phyloP scores from a whole-genome alignment of 37 sponge, comb jelly and placozoan species.

The Hormiphora californensis region DNA sequence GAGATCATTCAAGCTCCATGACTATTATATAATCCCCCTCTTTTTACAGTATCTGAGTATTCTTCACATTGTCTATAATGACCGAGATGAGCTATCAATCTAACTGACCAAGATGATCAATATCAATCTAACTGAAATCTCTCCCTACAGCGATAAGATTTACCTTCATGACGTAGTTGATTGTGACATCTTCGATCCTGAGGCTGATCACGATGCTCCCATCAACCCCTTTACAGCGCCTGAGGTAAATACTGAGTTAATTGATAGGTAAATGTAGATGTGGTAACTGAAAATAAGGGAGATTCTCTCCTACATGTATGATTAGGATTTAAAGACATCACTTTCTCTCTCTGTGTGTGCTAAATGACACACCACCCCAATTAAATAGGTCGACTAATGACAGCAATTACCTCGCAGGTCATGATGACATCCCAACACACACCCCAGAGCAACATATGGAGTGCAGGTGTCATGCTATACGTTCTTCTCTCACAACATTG shows the following conservation, averaged over 20 bases:
- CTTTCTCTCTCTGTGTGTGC: too few relatives aligned
- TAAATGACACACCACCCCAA: neutral
- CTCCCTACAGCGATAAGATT: neutral
- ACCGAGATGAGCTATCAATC: neutral
- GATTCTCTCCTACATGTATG: too few relatives aligned
- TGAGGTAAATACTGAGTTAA: slow-evolving; percentile 16
- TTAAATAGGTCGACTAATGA: too few relatives aligned
- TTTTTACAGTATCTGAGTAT: too few relatives aligned
- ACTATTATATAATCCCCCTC: too few relatives aligned
- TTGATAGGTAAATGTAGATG: neutral
- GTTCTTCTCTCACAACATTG: slow-evolving; percentile 6
- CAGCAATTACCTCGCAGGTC: too few relatives aligned
- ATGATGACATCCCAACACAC: slow-evolving; percentile 15
- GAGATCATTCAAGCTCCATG: too few relatives aligned
- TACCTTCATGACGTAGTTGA: neutral
- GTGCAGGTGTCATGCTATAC: neutral
- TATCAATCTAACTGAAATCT: neutral
- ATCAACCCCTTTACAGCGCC: slow-evolving; percentile 16
- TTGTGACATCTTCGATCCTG: slow-evolving; percentile 2
- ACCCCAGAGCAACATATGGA: neutral
- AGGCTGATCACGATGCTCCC: slow-evolving; percentile 9
- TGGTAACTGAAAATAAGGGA: too few relatives aligned
- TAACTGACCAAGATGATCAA: neutral
- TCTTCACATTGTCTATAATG: too few relatives aligned
- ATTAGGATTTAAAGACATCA: too few relatives aligned